Percentiles rank a stretch among this genome's conserved stretches.
Evolutionary conservation across 2,113 vertebrate genomes (phyloP).

Genomic region (Sylvilagus bachmani): DNA sequence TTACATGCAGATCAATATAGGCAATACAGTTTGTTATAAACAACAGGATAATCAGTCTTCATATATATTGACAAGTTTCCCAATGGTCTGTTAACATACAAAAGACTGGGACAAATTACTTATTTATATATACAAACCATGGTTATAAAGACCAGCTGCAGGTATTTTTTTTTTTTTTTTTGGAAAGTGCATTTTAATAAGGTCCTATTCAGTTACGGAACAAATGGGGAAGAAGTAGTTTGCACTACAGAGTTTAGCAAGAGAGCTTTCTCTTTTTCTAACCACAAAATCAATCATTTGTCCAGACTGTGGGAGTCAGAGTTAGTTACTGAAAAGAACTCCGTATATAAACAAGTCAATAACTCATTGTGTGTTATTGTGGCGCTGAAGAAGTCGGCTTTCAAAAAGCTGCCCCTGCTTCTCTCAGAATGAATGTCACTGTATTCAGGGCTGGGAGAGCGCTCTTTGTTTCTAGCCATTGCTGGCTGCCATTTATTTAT

Average conservation of each 20-base stretch:
- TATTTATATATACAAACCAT: constrained; percentile 93
- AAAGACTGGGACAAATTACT: constrained; percentile 93
- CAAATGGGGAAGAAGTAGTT: constrained; percentile 91
- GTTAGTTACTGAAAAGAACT: constrained; percentile 92
- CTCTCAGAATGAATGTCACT: constrained; percentile 90
- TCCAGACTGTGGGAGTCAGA: constrained; percentile 92
- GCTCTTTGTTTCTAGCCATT: constrained; percentile 88
- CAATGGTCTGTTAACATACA: constrained; percentile 89
- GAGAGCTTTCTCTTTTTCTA: constrained; percentile 89
- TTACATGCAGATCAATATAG: constrained; percentile 77
- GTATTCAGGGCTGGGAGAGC: constrained; percentile 87
- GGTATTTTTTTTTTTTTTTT: constrained; percentile 88
- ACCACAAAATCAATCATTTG: constrained; percentile 95
- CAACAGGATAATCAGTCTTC: constrained; percentile 83
- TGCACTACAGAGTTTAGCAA: constrained; percentile 91
- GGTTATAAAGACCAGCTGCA: constrained; percentile 92
- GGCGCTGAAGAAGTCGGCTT: constrained; percentile 89
- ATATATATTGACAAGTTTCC: constrained; percentile 88
- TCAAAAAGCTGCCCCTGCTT: constrained; percentile 90
- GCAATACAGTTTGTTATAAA: constrained; percentile 82
- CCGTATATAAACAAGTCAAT: constrained; percentile 95
- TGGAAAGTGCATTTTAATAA: constrained; percentile 94
- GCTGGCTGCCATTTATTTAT: constrained; percentile 88
- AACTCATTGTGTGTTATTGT: constrained; percentile 95
- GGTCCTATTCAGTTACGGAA: constrained; percentile 90